Base-by-base conservation (phyloP, 2,797 vertebrate species). In the Sebastes oblongus region DNA sequence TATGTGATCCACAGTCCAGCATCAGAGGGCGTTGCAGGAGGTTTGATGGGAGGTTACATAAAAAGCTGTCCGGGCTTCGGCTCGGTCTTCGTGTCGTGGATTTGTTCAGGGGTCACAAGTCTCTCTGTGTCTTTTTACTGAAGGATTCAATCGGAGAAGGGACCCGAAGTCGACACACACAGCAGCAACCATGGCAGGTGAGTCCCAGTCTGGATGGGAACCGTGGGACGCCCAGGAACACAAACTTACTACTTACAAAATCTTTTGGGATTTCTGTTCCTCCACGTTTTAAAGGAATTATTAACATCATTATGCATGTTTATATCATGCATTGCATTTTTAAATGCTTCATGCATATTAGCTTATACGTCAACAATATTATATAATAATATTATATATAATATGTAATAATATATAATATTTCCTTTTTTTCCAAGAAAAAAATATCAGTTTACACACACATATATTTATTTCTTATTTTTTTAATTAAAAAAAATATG, bases 171-270 rank as follows among this genome's bases (percentile, higher is more conserved):
- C 1, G 2, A 71, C 34, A 61, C 60, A 55, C 56, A n/a, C 75
- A 55, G 36, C 36, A 39, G 79, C 82, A 78, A 75, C 72, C 88
- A 96, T 96, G 95, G 81, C 66, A 93, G 95, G 95, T 96, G 70
- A 93, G 96, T 87, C 30, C 25, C 9, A 3, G 11, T 32, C 50
- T 30, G 36, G 60, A 67, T 22, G 22, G 42, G 12, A 39, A 8
- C n/a, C 4, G 7, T 56, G 29, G 8, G 50, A 50, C 8, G 0
- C 54, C 30, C 25, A 4, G 13, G 27, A 60, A 27, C 25, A 3
- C 14, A 0, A 30, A 8, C 3, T 24, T n/a, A 16, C 5, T 39
- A 39, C 36, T 39, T 39, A 39, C 36, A 39, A 39, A 39, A 39
- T 39, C 24, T 30, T 30, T 20, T 18, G 8, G 27, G 25, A 55